Evolutionary conservation across 2,888 invertebrate species (phyloP).

Genomic region (Rotaria sp.): DNA sequence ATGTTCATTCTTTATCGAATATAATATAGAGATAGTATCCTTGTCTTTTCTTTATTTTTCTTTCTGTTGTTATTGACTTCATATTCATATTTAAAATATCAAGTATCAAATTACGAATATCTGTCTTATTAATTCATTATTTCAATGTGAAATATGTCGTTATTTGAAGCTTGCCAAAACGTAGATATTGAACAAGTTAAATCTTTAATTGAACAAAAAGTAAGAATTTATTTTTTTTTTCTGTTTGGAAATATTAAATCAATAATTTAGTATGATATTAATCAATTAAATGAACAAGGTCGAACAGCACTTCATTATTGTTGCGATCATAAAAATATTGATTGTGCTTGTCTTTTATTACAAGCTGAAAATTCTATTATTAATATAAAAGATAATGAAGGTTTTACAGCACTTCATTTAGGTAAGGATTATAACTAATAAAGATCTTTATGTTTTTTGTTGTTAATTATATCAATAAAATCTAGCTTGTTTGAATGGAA

Average conservation of each 20-base stretch:
- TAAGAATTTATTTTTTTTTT: background rate
- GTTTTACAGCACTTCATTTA: constrained; percentile 85
- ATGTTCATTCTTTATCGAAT: background rate
- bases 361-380: constrained; percentile 61
- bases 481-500: constrained; percentile 46
- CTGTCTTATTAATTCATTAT: background rate
- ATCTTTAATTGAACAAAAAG: background rate
- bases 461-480: background rate
- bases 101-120: background rate
- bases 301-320: constrained; percentile 83
- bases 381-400: constrained; percentile 79
- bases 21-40: background rate
- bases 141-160: background rate
- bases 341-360: constrained; percentile 68
- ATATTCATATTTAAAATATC: background rate
- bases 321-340: constrained; percentile 64
- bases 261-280: background rate
- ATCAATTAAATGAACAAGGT: constrained; percentile 45
- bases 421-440: constrained; percentile 63
- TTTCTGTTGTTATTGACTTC: background rate
- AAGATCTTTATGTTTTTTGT: too few relatives aligned
- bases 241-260: too few relatives aligned
- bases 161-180: background rate
- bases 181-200: background rate
- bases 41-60: background rate